A percentile compares a stretch with the other conserved stretches of the same genome.
Conservation (phyloP, 2,113 vertebrate species). For the Alligator sinensis region DNA sequence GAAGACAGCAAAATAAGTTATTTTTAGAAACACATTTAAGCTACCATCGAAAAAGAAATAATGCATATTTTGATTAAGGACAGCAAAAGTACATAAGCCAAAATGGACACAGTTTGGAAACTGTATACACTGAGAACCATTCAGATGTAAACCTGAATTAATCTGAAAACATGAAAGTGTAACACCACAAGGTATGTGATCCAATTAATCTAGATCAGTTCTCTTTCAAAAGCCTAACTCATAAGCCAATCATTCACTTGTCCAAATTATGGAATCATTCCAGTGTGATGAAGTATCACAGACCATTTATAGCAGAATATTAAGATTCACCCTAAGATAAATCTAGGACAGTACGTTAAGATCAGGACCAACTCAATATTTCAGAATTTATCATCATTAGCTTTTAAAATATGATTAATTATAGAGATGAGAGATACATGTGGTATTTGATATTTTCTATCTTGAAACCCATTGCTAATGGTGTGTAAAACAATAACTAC, state of each 20-base stretch:
- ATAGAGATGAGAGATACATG: not conserved
- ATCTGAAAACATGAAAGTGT: not conserved
- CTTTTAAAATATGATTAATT: not conserved
- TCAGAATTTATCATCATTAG: not conserved
- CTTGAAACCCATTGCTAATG: not conserved
- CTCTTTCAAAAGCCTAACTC: not conserved
- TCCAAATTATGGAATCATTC: not conserved
- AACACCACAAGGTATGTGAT: not conserved
- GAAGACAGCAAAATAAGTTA: conserved; percentile 19
- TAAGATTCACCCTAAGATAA: not conserved
- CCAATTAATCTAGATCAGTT: not conserved
- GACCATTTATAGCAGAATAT: not conserved
- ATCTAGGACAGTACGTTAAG: not conserved
- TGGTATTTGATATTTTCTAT: not conserved
- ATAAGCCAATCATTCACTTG: not conserved
- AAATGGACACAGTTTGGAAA: not conserved
- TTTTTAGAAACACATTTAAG: not conserved
- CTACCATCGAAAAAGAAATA: not conserved
- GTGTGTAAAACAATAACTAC: not conserved
- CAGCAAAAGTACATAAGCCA: not conserved
- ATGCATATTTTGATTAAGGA: not conserved
- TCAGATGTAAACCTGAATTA: not conserved
- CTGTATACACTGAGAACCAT: not conserved
- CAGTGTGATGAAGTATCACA: not conserved
- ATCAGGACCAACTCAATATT: not conserved